A percentile compares a stretch with the other conserved stretches of the same genome.
phyloP scores from a whole-genome alignment of 2,113 vertebrate genomes.

The Sturnira hondurensis region DNA sequence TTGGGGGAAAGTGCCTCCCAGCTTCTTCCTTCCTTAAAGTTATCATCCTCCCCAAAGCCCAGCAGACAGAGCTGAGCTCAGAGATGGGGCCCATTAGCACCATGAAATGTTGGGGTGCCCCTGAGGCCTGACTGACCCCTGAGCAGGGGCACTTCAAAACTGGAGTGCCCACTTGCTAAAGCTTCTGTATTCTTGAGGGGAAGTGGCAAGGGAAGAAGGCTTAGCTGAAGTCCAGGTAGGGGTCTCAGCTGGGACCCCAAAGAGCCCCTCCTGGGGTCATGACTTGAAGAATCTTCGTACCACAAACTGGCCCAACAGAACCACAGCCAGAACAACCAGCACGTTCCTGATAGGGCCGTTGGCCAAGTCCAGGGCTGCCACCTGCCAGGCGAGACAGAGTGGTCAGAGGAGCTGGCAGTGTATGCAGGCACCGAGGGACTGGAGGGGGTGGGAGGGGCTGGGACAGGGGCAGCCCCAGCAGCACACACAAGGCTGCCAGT shows the following conservation, averaged over 20 bases:
- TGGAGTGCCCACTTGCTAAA: constrained; percentile 28
- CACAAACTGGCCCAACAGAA: constrained; percentile 79
- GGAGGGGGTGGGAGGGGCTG: no score
- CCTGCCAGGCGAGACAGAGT: constrained; percentile 67
- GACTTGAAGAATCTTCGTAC: constrained; percentile 78
- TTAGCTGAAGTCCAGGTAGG: neutral
- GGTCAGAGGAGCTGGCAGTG: neutral
- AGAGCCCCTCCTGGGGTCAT: constrained; percentile 61
- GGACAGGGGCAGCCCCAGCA: no score
- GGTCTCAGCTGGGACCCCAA: constrained; percentile 31
- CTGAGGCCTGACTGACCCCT: neutral
- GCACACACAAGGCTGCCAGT: accelerated
- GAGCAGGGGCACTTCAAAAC: neutral
- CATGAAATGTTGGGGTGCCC: constrained; percentile 8
- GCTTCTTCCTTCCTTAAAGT: neutral
- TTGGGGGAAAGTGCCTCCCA: neutral
- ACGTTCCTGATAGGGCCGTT: constrained; percentile 78
- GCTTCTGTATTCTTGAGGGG: neutral
- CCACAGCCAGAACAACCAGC: constrained; percentile 67
- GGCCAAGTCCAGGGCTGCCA: constrained; percentile 76
- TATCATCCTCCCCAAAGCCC: neutral
- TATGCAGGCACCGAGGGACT: accelerated
- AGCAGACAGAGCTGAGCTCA: neutral
- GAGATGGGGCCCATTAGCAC: constrained; percentile 52
- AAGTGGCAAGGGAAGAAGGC: neutral